Base-by-base conservation (phyloP, 1,140 invertebrate species). In the Thalassaphorura encarpata region DNA sequence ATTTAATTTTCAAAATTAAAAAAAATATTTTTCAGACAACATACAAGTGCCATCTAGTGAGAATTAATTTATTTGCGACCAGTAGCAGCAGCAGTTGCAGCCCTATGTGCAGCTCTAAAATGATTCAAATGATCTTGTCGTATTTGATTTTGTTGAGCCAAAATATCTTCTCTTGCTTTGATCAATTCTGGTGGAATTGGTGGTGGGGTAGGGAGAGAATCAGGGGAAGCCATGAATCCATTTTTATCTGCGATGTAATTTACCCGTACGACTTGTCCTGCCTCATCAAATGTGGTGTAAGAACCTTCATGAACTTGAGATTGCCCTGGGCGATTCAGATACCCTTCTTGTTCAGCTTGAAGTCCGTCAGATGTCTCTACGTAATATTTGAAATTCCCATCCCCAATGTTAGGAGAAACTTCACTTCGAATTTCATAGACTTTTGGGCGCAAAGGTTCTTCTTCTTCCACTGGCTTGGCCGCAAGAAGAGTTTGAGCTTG, bases 161-260 rank as follows among this genome's bases (percentile, higher is more conserved):
- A 64, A 36, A 56, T 54, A 21, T 67, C 64, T 54, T 67, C 66
- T 51, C 62, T 54, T 21, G 66, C 58, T 41, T 54, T 56, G 23
- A 64, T 60, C 18, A 62, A 57, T 40, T 64, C 45, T 11, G 59
- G 16, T 16, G 47, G 54, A 31, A 58, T 28, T 8, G 56, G 56
- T 27, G 56, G 56, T 3, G 50, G 39, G n/a, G 50, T 52, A 2
- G 50, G 50, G 16, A 52, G 39, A 21, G 15, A 4, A 6, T 23
- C 33, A 42, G 13, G 13, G 4, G 33, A 5, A 15, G 29, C 29
- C 6, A 15, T 27, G 26, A 52, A 52, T 52, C 18, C 45, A 51
- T 51, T 26, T 46, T 60, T 60, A 27, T 60, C 58, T 4, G 58
- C 58, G 13, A 60, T 21, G 40, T 60, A 60, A 27, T 60, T 27